phyloP scores from a whole-genome alignment of 1,140 invertebrate species.

The Polypedilum pembai region DNA sequence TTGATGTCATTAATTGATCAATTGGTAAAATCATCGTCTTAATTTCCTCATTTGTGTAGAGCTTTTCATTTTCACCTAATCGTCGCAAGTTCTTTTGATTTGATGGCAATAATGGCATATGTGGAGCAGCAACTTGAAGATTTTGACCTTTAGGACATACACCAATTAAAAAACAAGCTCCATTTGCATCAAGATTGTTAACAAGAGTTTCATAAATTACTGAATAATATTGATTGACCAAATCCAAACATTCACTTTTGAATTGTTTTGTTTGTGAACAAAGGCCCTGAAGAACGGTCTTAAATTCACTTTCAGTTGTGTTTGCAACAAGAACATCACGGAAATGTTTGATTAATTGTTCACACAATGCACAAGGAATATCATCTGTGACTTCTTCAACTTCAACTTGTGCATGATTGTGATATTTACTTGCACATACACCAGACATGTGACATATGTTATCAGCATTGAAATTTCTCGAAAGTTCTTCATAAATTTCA shows the following conservation, averaged over 20 bases:
- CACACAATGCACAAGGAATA: conserved; percentile 74
- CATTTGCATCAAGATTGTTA: conserved; percentile 57
- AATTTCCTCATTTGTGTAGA: conserved; percentile 37
- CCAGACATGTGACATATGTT: conserved; percentile 67
- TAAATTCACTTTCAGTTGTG: conserved; percentile 75
- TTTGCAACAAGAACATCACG: conserved; percentile 74
- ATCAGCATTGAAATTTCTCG: conserved; percentile 54
- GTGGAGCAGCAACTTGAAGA: conserved; percentile 36
- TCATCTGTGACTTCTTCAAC: conserved; percentile 53
- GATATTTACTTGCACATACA: conserved; percentile 57
- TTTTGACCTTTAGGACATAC: conserved; percentile 53
- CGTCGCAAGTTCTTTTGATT: conserved; percentile 37
- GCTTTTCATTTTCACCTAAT: conserved; percentile 40
- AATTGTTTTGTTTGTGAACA: conserved; percentile 71
- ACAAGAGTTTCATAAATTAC: conserved; percentile 64
- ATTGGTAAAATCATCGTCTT: conserved; percentile 53
- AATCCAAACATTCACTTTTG: conserved; percentile 53
- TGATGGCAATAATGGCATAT: conserved; percentile 37
- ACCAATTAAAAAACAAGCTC: conserved; percentile 60
- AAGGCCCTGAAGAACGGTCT: conserved; percentile 63
- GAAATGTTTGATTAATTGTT: conserved; percentile 69
- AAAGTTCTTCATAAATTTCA: conserved; percentile 54
- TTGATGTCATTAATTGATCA: conserved; percentile 51
- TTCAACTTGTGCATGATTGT: conserved; percentile 53
- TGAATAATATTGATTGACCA: conserved; percentile 71